A percentile compares a stretch with the other conserved stretches of the same genome.
Conservation (phyloP, 2,797 vertebrate species). For the Telmatherina bonti region DNA sequence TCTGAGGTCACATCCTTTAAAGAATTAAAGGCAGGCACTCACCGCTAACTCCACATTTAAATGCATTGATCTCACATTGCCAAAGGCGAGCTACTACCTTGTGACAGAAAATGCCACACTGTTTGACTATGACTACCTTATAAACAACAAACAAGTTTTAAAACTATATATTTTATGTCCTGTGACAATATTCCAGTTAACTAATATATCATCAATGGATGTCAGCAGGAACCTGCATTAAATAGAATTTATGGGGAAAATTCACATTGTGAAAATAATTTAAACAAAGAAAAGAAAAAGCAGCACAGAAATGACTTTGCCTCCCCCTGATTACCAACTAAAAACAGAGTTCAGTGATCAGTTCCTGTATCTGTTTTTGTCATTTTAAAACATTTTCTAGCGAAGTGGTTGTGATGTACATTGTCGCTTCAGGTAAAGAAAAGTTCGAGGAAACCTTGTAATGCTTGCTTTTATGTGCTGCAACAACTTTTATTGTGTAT, state of each 20-base stretch:
- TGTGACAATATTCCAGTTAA: background rate
- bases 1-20: constrained; percentile 86
- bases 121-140: background rate
- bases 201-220: background rate
- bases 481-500: constrained; percentile 33
- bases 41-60: constrained; percentile 63
- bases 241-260: background rate
- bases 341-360: constrained; percentile 14
- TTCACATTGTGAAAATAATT: background rate
- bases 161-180: background rate
- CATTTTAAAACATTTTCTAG: constrained; percentile 6
- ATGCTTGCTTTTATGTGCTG: constrained; percentile 41
- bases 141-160: background rate
- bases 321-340: background rate
- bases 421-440: constrained; percentile 18
- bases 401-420: constrained; percentile 28
- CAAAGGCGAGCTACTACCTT: constrained; percentile 59
- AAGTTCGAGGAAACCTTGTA: constrained; percentile 27
- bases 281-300: background rate
- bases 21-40: constrained; percentile 82
- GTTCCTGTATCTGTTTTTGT: constrained; percentile 21
- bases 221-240: background rate
- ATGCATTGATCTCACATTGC: constrained; percentile 77
- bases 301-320: background rate
- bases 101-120: constrained; percentile 51